Conservation (phyloP, 2,797 vertebrate species). For the Syncerus caffer region DNA sequence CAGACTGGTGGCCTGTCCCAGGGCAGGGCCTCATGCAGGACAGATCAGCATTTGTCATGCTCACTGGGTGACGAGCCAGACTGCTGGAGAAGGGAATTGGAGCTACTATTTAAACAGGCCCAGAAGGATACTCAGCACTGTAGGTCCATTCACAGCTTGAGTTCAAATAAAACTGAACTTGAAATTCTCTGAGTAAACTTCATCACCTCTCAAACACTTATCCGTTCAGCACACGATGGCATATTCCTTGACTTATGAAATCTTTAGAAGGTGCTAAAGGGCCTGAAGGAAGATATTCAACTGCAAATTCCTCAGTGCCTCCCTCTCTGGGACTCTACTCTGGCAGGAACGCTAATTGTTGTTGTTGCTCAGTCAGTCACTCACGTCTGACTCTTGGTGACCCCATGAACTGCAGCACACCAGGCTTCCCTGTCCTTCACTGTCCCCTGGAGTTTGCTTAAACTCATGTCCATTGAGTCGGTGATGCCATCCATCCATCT, state of each 20-base stretch:
- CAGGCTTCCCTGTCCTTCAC: not conserved
- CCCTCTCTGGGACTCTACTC: conserved; percentile 24
- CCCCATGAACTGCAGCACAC: not conserved
- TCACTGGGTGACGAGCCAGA: conserved; percentile 23
- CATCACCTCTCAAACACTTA: conserved; percentile 70
- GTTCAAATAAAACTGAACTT: conserved; percentile 73
- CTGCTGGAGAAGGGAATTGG: conserved; percentile 57
- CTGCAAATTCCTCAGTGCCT: conserved; percentile 58
- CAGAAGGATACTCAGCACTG: conserved; percentile 68
- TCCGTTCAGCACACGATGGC: conserved; percentile 62
- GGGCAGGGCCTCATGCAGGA: not conserved
- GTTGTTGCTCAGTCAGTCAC: not conserved
- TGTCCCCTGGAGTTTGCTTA: not conserved
- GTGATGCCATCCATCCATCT: not conserved
- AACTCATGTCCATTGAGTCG: not conserved
- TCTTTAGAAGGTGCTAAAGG: conserved; percentile 73
- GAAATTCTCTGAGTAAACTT: conserved; percentile 68
- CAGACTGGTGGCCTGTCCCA: not conserved
- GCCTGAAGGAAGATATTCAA: conserved; percentile 61
- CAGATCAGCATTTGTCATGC: conserved; percentile 54
- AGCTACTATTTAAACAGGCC: conserved; percentile 66
- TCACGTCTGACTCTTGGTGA: accelerated
- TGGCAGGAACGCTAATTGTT: conserved; percentile 31
- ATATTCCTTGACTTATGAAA: conserved; percentile 67
- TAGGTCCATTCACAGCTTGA: conserved; percentile 64